phyloP scores from a whole-genome alignment of 2,888 invertebrate genomes.

The Gymnosoma rotundatum region DNA sequence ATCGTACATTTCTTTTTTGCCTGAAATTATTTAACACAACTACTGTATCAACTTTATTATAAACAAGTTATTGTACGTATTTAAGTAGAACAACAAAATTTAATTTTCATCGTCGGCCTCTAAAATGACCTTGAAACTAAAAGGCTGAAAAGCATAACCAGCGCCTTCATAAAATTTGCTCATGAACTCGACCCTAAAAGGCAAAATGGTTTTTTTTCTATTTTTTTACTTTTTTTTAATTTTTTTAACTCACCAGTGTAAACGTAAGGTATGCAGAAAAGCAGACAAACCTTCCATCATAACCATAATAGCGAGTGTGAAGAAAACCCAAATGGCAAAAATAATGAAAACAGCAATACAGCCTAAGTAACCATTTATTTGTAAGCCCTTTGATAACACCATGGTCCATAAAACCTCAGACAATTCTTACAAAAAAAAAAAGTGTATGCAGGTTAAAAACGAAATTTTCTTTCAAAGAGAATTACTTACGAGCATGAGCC shows the following conservation, averaged over 20 bases:
- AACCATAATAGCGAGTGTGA: conserved; percentile 97
- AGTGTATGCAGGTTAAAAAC: not conserved
- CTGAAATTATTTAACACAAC: not conserved
- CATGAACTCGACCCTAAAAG: conserved; percentile 95
- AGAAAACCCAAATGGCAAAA: conserved; percentile 95
- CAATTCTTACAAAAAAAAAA: conserved; percentile 84
- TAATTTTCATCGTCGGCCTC: conserved; percentile 84
- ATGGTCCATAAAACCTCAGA: conserved; percentile 96
- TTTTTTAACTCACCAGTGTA: conserved; percentile 90
- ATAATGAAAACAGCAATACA: conserved; percentile 90
- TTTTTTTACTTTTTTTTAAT: not conserved
- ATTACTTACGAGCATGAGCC: conserved; percentile 93
- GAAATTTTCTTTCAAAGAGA: not conserved
- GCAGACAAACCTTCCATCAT: conserved; percentile 99
- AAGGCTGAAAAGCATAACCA: conserved; percentile 92
- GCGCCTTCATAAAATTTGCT: conserved; percentile 94
- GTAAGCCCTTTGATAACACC: conserved; percentile 93
- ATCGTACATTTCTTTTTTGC: too few relatives aligned
- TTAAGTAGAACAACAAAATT: conserved; percentile 80
- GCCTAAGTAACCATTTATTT: conserved; percentile 86
- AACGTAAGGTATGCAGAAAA: conserved; percentile 98
- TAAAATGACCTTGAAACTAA: conserved; percentile 90
- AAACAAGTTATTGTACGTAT: too few relatives aligned
- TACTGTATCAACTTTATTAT: too few relatives aligned
- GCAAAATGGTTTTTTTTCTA: conserved; percentile 64